Evolutionary conservation across 2,113 vertebrate genomes (phyloP).

Genomic region (Coptodon bakossiorum): DNA sequence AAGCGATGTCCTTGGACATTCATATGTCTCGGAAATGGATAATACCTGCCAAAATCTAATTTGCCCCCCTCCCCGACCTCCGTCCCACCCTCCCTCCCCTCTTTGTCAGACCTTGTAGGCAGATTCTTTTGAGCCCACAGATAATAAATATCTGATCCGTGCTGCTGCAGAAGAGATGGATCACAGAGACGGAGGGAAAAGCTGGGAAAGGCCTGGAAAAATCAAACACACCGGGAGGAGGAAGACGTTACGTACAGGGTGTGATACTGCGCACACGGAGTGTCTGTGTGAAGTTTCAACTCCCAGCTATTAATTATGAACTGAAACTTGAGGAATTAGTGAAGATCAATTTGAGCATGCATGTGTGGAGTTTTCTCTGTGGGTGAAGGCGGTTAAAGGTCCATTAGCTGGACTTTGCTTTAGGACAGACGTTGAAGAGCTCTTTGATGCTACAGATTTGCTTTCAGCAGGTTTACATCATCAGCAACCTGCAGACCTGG

Average conservation of each 20-base stretch:
- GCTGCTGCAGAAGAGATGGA: constrained; percentile 17
- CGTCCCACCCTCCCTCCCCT: background rate
- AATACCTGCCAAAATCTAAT: constrained; percentile 69
- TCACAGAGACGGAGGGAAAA: background rate
- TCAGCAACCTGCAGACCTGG: background rate
- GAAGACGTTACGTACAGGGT: background rate
- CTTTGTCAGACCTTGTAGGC: constrained; percentile 54
- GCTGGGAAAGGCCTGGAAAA: background rate
- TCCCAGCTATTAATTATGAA: background rate
- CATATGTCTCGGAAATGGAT: constrained; percentile 65
- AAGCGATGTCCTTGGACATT: constrained; percentile 53
- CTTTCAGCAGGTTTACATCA: background rate
- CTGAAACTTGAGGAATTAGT: background rate
- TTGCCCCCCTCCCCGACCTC: background rate
- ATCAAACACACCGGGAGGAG: background rate
- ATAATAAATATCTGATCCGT: constrained; percentile 56
- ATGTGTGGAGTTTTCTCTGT: background rate
- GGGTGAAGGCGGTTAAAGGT: background rate
- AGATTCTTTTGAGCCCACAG: constrained; percentile 37
- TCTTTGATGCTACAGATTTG: background rate
- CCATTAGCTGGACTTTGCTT: background rate
- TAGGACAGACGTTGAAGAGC: background rate
- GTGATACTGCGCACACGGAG: background rate
- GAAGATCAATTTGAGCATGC: background rate
- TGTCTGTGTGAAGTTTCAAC: background rate